Percentiles rank a stretch among this genome's conserved stretches.
Evolutionary conservation across 2,113 vertebrate genomes (phyloP).

Genomic region (Mesembrinibis cayennensis): DNA sequence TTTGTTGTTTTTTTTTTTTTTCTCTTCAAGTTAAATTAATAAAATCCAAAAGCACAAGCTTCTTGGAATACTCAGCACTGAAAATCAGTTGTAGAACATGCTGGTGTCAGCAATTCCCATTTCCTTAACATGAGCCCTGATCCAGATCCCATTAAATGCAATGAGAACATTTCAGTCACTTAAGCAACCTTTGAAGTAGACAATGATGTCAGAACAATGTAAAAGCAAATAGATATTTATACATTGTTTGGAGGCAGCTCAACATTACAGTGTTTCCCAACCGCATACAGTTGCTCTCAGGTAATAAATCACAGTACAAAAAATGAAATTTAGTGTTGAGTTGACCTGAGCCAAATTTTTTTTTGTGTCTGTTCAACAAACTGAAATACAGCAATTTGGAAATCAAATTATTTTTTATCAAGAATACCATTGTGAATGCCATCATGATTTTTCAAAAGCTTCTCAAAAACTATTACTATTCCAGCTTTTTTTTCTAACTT

Average conservation of each 20-base stretch:
- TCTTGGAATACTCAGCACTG: neutral
- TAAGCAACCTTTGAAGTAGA: neutral
- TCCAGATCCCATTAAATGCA: neutral
- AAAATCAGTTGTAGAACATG: neutral
- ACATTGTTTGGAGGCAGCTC: neutral
- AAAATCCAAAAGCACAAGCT: neutral
- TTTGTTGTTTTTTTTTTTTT: fast-evolving
- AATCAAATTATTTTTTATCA: neutral
- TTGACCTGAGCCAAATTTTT: neutral
- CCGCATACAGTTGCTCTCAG: neutral
- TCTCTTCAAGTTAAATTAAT: neutral
- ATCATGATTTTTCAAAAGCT: neutral
- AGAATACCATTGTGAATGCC: neutral
- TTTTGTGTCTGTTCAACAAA: neutral
- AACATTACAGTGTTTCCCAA: neutral
- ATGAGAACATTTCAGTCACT: neutral
- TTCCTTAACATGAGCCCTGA: neutral
- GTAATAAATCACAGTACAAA: neutral
- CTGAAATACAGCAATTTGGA: neutral
- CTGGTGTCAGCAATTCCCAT: neutral
- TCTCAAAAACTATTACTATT: neutral
- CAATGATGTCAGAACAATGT: neutral
- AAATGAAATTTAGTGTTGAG: neutral
- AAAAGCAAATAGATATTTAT: neutral
- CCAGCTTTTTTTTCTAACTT: neutral